These are phyloP conservation scores for Neoseiulus cucumeris DNA, from an alignment of 1,140 invertebrate species.

Conservation along the genomic window DNA sequence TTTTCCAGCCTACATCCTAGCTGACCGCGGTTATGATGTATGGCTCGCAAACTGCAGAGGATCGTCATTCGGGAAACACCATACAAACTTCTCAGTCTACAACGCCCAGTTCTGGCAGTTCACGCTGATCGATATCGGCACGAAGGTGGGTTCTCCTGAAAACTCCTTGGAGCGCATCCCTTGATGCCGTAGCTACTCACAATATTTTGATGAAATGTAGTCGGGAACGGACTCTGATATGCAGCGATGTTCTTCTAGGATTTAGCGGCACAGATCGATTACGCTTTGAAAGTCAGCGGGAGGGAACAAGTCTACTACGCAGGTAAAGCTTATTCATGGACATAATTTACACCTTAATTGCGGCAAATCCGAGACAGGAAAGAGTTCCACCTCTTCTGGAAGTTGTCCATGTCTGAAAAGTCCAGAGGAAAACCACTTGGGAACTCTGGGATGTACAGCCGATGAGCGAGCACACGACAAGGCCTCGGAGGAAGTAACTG, in stretches of 20 bases:
- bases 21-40: slow-evolving; percentile 26
- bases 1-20: slow-evolving; percentile 22
- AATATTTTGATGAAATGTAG: too few relatives aligned
- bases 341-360: too few relatives aligned
- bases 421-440: too few relatives aligned
- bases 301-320: neutral
- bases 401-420: too few relatives aligned
- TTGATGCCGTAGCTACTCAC: neutral
- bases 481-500: too few relatives aligned
- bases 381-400: too few relatives aligned
- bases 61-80: slow-evolving; percentile 22
- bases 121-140: slow-evolving; percentile 18
- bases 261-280: neutral
- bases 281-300: neutral
- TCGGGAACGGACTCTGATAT: neutral
- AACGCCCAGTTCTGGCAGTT: slow-evolving; percentile 49
- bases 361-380: too few relatives aligned
- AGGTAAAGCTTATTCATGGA: neutral
- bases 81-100: slow-evolving; percentile 29
- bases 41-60: slow-evolving; percentile 26
- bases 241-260: neutral
- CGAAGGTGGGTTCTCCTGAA: neutral
- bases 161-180: neutral
- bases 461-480: too few relatives aligned
- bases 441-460: too few relatives aligned